phyloP scores from a whole-genome alignment of 2,113 vertebrate species.

The Blennius ocellaris region DNA sequence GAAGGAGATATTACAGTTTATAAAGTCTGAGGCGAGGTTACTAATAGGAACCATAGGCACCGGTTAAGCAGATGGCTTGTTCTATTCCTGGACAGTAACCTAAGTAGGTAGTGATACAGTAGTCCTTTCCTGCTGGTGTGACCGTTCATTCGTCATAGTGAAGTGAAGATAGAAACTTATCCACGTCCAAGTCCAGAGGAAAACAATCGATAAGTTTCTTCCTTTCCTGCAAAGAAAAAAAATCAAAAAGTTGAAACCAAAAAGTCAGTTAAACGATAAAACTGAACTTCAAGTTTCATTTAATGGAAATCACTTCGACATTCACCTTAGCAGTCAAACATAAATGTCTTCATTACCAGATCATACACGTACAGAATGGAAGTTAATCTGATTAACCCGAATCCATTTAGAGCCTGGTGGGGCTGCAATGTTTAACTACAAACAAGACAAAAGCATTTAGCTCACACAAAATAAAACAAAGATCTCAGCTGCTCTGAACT shows the following conservation, averaged over 20 bases:
- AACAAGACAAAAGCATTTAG: not conserved
- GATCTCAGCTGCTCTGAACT: too few species aligned
- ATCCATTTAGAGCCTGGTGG: too few species aligned
- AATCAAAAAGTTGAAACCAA: not conserved
- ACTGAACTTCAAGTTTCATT: not conserved
- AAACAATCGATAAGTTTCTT: slow-evolving; percentile 92
- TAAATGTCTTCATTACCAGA: not conserved
- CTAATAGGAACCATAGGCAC: slow-evolving; percentile 49
- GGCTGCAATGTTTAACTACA: not conserved
- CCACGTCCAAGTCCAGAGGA: slow-evolving; percentile 96
- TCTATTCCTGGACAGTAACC: slow-evolving; percentile 63
- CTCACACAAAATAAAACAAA: too few species aligned
- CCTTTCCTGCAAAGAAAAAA: slow-evolving; percentile 84
- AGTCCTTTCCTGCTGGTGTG: slow-evolving; percentile 30
- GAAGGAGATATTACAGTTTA: slow-evolving; percentile 31
- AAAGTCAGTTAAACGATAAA: too few species aligned
- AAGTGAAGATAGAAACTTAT: slow-evolving; percentile 96
- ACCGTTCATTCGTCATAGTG: slow-evolving; percentile 93
- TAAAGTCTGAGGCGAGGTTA: slow-evolving; percentile 39
- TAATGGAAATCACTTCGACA: not conserved
- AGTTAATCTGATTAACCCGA: not conserved
- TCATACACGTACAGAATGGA: not conserved
- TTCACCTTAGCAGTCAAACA: not conserved
- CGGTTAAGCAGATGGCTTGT: slow-evolving; percentile 63
- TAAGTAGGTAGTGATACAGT: slow-evolving; percentile 30